phyloP scores from a whole-genome alignment of 2,113 vertebrate genomes.

The Triplophysa tibetana region DNA sequence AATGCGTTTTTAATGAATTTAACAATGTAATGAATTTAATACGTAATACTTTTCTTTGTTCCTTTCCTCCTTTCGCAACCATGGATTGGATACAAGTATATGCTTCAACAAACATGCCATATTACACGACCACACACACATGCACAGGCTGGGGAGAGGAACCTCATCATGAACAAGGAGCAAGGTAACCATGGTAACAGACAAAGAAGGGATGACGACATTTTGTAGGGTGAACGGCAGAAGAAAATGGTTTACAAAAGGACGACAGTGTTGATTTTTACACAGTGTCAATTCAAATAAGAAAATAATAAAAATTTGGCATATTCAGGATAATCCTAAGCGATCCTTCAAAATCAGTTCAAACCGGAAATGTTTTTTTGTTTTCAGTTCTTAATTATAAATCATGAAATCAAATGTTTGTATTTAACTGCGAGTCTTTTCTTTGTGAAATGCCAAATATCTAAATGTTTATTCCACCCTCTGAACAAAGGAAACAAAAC shows the following conservation, averaged over 20 bases:
- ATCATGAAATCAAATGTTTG: no score
- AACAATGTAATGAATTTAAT: neutral
- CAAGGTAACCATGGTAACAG: constrained; percentile 61
- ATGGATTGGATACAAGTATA: constrained; percentile 10
- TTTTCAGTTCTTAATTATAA: no score
- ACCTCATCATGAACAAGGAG: constrained; percentile 47
- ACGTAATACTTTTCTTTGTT: neutral
- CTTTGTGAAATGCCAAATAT: neutral
- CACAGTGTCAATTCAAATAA: neutral
- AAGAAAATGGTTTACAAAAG: constrained; percentile 23
- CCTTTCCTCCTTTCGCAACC: neutral
- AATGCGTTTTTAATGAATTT: neutral
- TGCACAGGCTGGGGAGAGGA: constrained; percentile 24
- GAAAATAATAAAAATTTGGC: neutral
- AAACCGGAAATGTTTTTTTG: no score
- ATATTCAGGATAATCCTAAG: neutral
- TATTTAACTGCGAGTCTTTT: no score
- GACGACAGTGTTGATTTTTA: constrained; percentile 2
- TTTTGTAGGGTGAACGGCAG: constrained; percentile 33
- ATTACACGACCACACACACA: constrained; percentile 15
- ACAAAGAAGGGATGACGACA: constrained; percentile 56
- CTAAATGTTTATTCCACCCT: neutral
- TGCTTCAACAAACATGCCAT: neutral
- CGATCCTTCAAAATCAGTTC: neutral
- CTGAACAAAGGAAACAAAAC: neutral